Conservation (phyloP, 2,797 vertebrate genomes). For the Onychomys torridus region DNA sequence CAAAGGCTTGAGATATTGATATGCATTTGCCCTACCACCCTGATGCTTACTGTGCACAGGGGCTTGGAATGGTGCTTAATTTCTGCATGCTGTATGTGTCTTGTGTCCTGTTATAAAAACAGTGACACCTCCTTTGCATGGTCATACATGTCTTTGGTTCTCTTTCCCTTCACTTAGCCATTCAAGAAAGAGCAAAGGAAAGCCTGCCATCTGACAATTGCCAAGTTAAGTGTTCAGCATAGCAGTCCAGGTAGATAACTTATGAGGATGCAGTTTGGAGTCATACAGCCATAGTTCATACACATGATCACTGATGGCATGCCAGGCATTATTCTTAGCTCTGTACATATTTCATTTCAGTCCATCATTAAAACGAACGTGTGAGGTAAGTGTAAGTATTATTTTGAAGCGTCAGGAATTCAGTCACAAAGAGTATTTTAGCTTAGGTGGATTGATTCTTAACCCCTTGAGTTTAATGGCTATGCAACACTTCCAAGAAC, state of each 20-base stretch:
- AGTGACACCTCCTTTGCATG: neutral
- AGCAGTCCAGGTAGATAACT: neutral
- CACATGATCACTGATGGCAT: neutral
- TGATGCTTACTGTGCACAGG: neutral
- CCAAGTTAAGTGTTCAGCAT: neutral
- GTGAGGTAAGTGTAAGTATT: neutral
- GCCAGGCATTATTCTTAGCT: neutral
- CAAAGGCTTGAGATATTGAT: neutral
- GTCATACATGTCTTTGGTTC: neutral
- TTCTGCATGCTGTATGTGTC: neutral
- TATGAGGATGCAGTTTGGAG: neutral
- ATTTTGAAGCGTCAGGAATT: constrained; percentile 15
- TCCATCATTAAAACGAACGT: neutral
- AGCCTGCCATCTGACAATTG: neutral
- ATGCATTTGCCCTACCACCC: neutral
- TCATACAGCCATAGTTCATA: neutral
- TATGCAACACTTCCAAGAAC: neutral
- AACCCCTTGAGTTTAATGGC: neutral
- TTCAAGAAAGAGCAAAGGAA: neutral
- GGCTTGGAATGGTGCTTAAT: neutral
- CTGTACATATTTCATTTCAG: constrained; percentile 13
- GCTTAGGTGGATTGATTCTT: neutral
- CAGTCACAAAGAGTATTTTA: neutral
- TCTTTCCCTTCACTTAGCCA: neutral
- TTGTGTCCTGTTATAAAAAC: neutral